Evolutionary conservation across 2,888 invertebrate species (phyloP), one percentile per base, ranked within the genome.

Genomic region (Allophyes oxyacanthae): DNA sequence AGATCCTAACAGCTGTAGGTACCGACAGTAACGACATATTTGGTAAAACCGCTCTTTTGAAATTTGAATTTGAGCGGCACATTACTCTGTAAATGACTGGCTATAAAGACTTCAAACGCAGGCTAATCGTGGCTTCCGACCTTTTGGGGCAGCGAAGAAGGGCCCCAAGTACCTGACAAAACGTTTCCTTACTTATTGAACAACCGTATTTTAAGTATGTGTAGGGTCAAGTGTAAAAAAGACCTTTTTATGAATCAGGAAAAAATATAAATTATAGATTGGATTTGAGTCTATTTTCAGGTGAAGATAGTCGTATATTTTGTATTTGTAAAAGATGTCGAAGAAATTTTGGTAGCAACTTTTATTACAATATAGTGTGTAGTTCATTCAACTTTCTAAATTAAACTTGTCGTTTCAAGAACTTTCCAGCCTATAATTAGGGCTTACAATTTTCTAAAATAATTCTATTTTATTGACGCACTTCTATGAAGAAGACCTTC

Each of bases 91-190:
- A 86, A 91, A 92, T 89, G 89, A 86, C 88, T 87, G 86, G 86
- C 89, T 82, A 90, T 92, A 92, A 92, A 91, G 91, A 91, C 90
- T 88, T 92, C 91, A 91, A 92, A 90, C 90, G 91, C 87, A 85
- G 86, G 86, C 91, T 92, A 92, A 92, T 92, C 91, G 90, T 82
- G 87, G 87, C 90, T 92, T 91, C 90, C 92, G 91, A 91, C 92
- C 92, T 91, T 91, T 82, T 87, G 75, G 85, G 81, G 75, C 78
- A 80, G 80, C 84, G 79, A 87, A 86, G 86, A 85, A 87, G 84
- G 85, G 77, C 82, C 80, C 75, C 84, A 82, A 89, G 87, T 88
- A 87, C 84, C 83, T 86, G 81, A 79, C 79, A 79, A 86, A 88
- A 86, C 82, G 85, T 83, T 89, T 84, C 85, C 84, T 85, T 85